Base-by-base conservation (phyloP, 1,140 invertebrate species). In the Zaprionus vittiger region DNA sequence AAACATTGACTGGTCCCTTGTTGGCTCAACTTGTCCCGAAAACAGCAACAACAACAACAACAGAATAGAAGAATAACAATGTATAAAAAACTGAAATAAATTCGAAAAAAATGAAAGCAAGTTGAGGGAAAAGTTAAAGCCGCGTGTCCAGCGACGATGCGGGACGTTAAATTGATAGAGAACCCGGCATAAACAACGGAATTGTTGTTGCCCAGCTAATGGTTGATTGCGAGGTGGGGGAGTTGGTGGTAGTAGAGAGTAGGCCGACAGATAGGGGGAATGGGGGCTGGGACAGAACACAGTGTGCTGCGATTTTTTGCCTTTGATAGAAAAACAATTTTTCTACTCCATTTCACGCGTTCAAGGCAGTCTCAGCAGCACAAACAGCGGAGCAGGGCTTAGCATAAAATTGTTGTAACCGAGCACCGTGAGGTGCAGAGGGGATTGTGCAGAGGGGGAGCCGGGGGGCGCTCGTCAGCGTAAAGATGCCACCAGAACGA, bases 261-360 rank as follows among this genome's bases (percentile, higher is more conserved):
- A 22, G n/a, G 34, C 28, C 9, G 63, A 11, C 47, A 9, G 7
- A 12, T 14, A 6, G 44, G 61, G 38, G 24, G 6, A 63, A 0
- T 4, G 37, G 28, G 37, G 24, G 34, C 11, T 76, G 78, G 59
- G 61, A 79, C 71, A 59, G 26, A 28, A 7, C 49, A 38, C 24
- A 22, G 9, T 11, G 47, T 47, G 62, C 84, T 78, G 80, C 84
- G 83, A 87, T 87, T 81, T 89, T 89, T 87, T 79, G 85, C 79
- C 73, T 90, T 84, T 89, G 85, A 89, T 89, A 90, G 81, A 89
- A 90, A 90, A 89, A 89, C 85, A 90, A 89, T 89, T 89, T 89
- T 89, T 89, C 85, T 89, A 89, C 85, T 89, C 85, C 85, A 89
- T 89, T 89, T 89, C 85, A 85, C 85, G 85, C 81, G 79, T 89